Evolutionary conservation across 2,113 vertebrate genomes (phyloP), one percentile per base, ranked within the genome.

Genomic region (Condylura cristata): DNA sequence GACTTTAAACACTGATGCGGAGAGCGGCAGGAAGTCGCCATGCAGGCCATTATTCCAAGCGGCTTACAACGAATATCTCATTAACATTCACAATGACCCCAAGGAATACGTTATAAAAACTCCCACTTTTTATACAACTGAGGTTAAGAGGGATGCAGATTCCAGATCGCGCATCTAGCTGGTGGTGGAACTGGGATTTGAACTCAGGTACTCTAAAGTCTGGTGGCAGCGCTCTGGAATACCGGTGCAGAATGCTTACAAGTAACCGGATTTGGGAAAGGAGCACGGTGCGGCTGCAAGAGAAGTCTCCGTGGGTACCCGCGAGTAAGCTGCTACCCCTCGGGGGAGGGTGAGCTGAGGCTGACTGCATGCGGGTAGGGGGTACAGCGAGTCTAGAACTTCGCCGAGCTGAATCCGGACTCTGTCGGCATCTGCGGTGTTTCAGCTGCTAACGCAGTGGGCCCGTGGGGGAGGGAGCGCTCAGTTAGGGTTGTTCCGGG

Each of bases 401-500:
- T 82, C 44, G 22, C 9, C 0, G 20, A 11, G 9, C 39, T 53
- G 41, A 58, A 46, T 4, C 20, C 16, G 3, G 11, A 12, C 48
- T 37, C 48, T 16, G 16, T 51, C 48, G 48, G 48, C 17, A 16
- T 51, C 41, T 3, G 18, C 18, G 53, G 53, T 0, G 1, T 28
- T 11, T 10, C 53, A 20, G 44, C 28, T 17, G 53, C 53, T 56
- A 24, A 8, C 8, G 53, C 18, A 20, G 53, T 56, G 53, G 16
- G 53, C 53, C 18, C 3, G 61, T n/a, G 61, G 61, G 32, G 9
- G 1, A 10, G 30, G 78, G 58, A 66, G 74, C 14, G 66, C 32
- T 2, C 48, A 6, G 34, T 63, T 5, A 18, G 53, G 96, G 95
- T 91, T 93, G 95, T 80, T 70, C 94, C 3, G 13, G 91, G 91